phyloP scores from a whole-genome alignment of 2,797 vertebrate genomes.

The Simalia tracyae region DNA sequence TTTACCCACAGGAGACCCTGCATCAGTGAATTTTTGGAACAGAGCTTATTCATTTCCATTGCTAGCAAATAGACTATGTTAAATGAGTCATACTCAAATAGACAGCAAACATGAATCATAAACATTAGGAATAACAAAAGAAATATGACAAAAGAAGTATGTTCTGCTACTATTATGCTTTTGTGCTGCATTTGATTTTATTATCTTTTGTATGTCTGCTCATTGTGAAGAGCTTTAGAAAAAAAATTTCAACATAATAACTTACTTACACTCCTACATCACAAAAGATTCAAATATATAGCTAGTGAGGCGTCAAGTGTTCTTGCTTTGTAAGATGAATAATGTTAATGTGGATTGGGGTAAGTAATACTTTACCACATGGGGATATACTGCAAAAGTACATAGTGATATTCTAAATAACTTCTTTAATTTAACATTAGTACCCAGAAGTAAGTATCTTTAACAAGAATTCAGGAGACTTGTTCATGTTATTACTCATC shows the following conservation, averaged over 20 bases:
- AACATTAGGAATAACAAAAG: conserved; percentile 18
- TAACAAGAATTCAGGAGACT: neutral
- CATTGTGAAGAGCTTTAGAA: conserved; percentile 14
- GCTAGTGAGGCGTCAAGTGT: conserved; percentile 8
- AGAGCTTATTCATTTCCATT: conserved; percentile 15
- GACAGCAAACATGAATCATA: conserved; percentile 20
- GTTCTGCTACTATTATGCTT: neutral
- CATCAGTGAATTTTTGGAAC: neutral
- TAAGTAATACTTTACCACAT: neutral
- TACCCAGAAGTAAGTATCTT: neutral
- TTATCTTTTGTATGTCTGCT: conserved; percentile 26
- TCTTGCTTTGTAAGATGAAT: conserved; percentile 15
- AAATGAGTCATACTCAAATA: conserved; percentile 42
- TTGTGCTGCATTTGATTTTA: conserved; percentile 12
- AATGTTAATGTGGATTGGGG: conserved; percentile 5
- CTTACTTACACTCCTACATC: conserved; percentile 29
- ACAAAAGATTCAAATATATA: conserved; percentile 23
- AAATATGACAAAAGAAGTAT: neutral
- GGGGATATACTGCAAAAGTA: neutral
- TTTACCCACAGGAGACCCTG: neutral
- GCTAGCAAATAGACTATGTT: conserved; percentile 12
- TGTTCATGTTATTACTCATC: neutral
- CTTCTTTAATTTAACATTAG: neutral
- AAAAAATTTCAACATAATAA: neutral
- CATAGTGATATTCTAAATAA: neutral